Evolutionary conservation across 2,113 vertebrate species (phyloP).

Genomic region (Sitta europaea): DNA sequence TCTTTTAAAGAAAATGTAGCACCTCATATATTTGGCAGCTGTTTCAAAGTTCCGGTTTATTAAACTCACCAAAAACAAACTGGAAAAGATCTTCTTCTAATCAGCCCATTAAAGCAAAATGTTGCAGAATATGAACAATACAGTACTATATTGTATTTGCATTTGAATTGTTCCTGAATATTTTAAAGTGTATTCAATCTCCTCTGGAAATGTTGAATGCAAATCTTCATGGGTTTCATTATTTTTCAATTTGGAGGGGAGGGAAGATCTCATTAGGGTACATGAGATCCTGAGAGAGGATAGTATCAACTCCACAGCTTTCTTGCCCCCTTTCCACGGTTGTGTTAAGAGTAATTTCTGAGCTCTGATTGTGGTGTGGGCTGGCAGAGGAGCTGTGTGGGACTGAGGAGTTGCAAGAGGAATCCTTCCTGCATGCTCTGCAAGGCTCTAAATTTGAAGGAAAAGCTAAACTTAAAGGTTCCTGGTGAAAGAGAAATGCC

Average conservation of each 20-base stretch:
- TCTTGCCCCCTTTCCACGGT: rapidly evolving
- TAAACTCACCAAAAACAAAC: not conserved
- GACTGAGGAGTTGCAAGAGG: not conserved
- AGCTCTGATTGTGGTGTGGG: rapidly evolving
- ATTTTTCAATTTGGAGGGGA: not conserved
- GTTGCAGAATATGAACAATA: constrained; percentile 2
- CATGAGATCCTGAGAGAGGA: not conserved
- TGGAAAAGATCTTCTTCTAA: not conserved
- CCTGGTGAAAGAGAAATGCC: not conserved
- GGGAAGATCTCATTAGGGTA: not conserved
- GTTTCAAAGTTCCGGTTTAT: not conserved
- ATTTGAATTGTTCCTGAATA: constrained; percentile 51
- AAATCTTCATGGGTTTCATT: not conserved
- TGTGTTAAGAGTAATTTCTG: not conserved
- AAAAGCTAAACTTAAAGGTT: not conserved
- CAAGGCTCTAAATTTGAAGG: not conserved
- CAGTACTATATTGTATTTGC: not conserved
- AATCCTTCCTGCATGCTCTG: not conserved
- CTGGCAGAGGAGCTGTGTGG: not conserved
- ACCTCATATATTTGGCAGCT: not conserved
- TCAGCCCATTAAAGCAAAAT: not conserved
- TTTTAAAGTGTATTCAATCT: not conserved
- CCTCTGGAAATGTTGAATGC: not conserved
- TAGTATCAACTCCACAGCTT: not conserved
- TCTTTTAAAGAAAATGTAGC: not conserved